Percentiles rank a stretch among this genome's conserved stretches.
These are phyloP conservation scores for Harpalus rubripes DNA, from an alignment of 2,888 invertebrate genomes.

Conservation along the genomic window DNA sequence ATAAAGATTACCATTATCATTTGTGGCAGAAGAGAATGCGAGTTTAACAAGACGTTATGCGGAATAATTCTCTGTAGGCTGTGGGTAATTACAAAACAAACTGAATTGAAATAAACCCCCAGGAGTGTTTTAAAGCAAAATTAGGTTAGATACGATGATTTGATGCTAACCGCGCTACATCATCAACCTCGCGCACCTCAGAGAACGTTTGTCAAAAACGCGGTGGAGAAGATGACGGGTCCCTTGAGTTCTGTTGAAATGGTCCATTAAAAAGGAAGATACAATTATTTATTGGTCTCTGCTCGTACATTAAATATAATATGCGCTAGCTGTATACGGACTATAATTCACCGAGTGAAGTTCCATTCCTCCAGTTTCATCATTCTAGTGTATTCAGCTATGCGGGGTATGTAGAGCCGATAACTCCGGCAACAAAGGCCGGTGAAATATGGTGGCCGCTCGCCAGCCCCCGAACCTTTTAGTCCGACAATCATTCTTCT, in stretches of 20 bases:
- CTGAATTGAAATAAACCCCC: constrained; percentile 32
- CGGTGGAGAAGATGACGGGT: constrained; percentile 56
- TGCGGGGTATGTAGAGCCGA: constrained; percentile 61
- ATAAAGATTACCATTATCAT: neutral
- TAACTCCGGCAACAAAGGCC: constrained; percentile 65
- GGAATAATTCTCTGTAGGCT: constrained; percentile 16
- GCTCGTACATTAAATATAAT: constrained; percentile 66
- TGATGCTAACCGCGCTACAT: constrained; percentile 17
- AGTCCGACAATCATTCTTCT: constrained; percentile 67
- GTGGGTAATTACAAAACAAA: constrained; percentile 24
- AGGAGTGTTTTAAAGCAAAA: constrained; percentile 35
- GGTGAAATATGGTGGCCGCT: constrained; percentile 57
- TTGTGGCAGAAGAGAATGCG: constrained; percentile 4
- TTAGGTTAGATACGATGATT: neutral
- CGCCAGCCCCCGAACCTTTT: constrained; percentile 60
- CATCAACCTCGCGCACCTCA: constrained; percentile 18
- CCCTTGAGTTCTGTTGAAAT: constrained; percentile 57
- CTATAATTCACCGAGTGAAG: constrained; percentile 39
- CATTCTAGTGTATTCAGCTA: constrained; percentile 65
- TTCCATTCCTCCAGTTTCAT: constrained; percentile 66
- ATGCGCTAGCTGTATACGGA: constrained; percentile 52
- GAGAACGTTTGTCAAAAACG: constrained; percentile 58
- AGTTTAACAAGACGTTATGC: constrained; percentile 21
- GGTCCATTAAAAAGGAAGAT: constrained; percentile 64
- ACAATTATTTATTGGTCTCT: constrained; percentile 66